Percentiles rank a stretch among this genome's conserved stretches.
Evolutionary conservation across 2,113 vertebrate species (phyloP).

Genomic region (Epinephelus lanceolatus): DNA sequence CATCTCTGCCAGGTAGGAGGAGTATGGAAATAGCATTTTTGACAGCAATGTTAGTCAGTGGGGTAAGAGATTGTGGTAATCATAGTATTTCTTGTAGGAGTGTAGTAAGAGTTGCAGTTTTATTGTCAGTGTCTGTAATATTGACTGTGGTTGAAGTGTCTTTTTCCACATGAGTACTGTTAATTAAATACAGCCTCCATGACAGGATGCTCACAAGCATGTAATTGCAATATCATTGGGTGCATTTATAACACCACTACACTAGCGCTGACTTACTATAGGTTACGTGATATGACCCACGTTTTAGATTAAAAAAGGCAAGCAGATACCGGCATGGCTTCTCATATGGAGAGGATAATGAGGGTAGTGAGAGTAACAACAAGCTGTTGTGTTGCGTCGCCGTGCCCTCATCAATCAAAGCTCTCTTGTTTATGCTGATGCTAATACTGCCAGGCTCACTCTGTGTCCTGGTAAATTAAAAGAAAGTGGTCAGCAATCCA

Average conservation of each 20-base stretch:
- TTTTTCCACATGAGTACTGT: constrained; percentile 1
- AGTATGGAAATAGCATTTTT: neutral
- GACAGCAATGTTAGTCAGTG: neutral
- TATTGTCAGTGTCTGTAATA: neutral
- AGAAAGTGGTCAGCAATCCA: constrained; percentile 70
- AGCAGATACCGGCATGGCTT: neutral
- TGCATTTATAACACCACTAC: neutral
- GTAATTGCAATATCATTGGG: neutral
- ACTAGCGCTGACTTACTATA: neutral
- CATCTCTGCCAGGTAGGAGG: neutral
- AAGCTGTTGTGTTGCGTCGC: constrained; percentile 42
- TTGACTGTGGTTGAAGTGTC: neutral
- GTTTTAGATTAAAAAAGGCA: constrained; percentile 10
- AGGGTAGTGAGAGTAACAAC: constrained; percentile 30
- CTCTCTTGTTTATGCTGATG: constrained; percentile 67
- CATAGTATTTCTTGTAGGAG: neutral
- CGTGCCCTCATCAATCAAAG: constrained; percentile 74
- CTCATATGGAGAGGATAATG: constrained; percentile 29
- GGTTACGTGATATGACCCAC: neutral
- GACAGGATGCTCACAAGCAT: neutral
- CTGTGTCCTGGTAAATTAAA: constrained; percentile 76
- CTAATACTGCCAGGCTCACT: constrained; percentile 60
- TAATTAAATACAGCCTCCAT: neutral
- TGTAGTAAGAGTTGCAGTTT: neutral
- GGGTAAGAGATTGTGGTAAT: neutral